Conservation (phyloP, 2,888 invertebrate genomes). For the Melanargia galathea region DNA sequence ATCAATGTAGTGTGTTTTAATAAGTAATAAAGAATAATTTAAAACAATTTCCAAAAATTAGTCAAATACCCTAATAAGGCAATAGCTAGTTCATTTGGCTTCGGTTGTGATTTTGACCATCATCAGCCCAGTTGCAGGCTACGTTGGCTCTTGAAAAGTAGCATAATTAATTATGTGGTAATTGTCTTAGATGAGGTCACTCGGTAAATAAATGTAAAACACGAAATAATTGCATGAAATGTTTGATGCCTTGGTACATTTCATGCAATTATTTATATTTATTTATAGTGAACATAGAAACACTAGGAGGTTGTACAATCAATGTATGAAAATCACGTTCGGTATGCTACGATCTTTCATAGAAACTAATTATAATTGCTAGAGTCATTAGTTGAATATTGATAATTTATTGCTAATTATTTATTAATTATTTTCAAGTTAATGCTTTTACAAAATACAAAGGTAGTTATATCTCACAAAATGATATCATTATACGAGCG, state of each 20-base stretch:
- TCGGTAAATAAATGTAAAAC: neutral
- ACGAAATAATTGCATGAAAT: too few relatives aligned
- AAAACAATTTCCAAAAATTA: too few relatives aligned
- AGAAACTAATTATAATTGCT: slow-evolving; percentile 12
- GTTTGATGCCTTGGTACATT: too few relatives aligned
- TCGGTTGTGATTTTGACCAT: too few relatives aligned
- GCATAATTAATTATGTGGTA: too few relatives aligned
- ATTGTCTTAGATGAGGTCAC: too few relatives aligned
- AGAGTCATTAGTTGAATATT: slow-evolving; percentile 46
- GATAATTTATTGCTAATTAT: slow-evolving; percentile 35
- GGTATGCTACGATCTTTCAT: neutral
- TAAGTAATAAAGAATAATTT: too few relatives aligned
- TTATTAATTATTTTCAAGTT: neutral
- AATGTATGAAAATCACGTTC: neutral
- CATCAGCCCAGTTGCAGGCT: slow-evolving; percentile 61
- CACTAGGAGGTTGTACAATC: neutral
- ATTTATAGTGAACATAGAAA: too few relatives aligned
- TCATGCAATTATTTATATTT: too few relatives aligned
- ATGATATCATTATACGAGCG: neutral
- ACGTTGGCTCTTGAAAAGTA: slow-evolving; percentile 49
- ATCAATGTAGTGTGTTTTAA: too few relatives aligned
- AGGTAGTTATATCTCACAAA: slow-evolving; percentile 33
- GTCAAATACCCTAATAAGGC: too few relatives aligned
- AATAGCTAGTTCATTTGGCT: too few relatives aligned
- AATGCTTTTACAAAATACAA: slow-evolving; percentile 32